These are phyloP conservation scores for Penaeus vannamei DNA, from an alignment of 1,140 invertebrate genomes.

Conservation along the genomic window DNA sequence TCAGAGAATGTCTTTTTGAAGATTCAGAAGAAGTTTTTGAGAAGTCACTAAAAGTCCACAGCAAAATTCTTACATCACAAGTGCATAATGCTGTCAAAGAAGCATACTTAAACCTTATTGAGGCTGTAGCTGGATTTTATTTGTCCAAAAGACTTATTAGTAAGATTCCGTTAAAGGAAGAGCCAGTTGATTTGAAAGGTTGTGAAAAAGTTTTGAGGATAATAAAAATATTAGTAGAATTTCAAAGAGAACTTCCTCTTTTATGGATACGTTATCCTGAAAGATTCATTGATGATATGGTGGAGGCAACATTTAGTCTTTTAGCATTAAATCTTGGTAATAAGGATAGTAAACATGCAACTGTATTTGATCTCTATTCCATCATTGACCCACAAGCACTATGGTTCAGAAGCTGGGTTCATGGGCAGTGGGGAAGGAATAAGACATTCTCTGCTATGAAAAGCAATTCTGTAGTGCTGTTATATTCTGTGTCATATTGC, in stretches of 20 bases:
- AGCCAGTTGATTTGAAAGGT: constrained; percentile 45
- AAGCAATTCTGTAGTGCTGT: constrained; percentile 58
- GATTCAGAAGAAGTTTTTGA: constrained; percentile 61
- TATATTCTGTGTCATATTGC: constrained; percentile 55
- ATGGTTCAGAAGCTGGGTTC: constrained; percentile 64
- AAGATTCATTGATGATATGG: constrained; percentile 62
- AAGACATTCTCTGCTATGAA: constrained; percentile 63
- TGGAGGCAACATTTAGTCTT: constrained; percentile 57
- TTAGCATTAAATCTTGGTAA: constrained; percentile 39
- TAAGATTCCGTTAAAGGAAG: constrained; percentile 52
- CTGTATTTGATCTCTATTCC: constrained; percentile 57
- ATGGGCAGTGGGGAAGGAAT: constrained; percentile 64
- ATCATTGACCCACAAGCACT: constrained; percentile 63
- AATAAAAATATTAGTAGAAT: constrained; percentile 59
- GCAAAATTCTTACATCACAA: constrained; percentile 65
- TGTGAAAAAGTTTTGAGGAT: constrained; percentile 54
- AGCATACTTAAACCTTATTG: constrained; percentile 66
- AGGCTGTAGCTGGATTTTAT: constrained; percentile 67
- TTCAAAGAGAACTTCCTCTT: constrained; percentile 63
- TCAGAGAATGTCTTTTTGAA: constrained; percentile 61
- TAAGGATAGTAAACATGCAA: constrained; percentile 40
- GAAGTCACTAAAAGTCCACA: constrained; percentile 66
- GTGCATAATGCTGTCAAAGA: constrained; percentile 66
- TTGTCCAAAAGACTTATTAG: constrained; percentile 55
- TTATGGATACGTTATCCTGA: constrained; percentile 67